Evolutionary conservation across 2,797 vertebrate species (phyloP), one percentile per base, ranked within the genome.

Genomic region (Cichlasoma orientale): DNA sequence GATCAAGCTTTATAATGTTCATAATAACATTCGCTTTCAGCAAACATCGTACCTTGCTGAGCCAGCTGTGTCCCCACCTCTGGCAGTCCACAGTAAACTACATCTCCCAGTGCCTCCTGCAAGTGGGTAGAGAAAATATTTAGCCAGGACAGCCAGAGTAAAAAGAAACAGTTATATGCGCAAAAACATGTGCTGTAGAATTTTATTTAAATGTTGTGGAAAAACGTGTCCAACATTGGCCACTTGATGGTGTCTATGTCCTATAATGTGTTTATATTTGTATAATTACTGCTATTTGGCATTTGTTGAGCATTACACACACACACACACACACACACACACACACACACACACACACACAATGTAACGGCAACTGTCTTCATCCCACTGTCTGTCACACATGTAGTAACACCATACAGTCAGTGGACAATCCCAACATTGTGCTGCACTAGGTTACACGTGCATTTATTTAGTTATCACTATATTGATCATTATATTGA

Each of bases 71-170:
- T 97, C 58, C 98, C 98, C 88, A 98, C 91, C 92, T 99, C 98
- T 89, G 98, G 98, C 61, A 99, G 96, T 86, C 98, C 97, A 95
- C 98, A 99, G 89, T 98, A 99, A 89, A 99, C 98, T 83, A 99
- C 97, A 27, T 99, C 98, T 84, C 98, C 98, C 92, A 99, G 92
- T 53, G 98, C 96, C 91, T 98, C 98, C 98, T 99, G 91, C 77
- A 77, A 66, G 56, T 0, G 1, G 1, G 63, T 2, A 19, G 7
- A 2, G 1, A 4, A 52, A 14, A 29, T 11, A 5, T 29, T 9
- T 10, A 66, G 61, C 38, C 23, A 66, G 41, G 9, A 66, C 0
- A 66, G 27, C 41, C 41, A 29, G 16, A 47, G 18, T 68, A n/a
- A 61, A 41, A 16, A 1, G 23, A 63, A 63, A 41, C 14, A 44